Evolutionary conservation across 30 jellyfish, hydroid and myxozoan species (phyloP).

Genomic region (Mastigias papua): DNA sequence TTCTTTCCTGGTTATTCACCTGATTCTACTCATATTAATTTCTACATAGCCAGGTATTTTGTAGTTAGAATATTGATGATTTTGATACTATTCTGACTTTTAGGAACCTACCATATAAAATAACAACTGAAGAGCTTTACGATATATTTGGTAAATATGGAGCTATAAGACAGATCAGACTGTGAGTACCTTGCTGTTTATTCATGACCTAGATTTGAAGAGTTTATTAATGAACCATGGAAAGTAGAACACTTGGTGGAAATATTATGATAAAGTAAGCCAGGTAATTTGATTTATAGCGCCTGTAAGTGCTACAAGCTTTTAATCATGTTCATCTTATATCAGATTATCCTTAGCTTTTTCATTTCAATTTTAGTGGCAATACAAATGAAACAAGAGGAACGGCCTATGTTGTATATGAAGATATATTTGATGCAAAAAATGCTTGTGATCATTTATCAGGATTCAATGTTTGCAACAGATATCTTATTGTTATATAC

Average conservation of each 20-base stretch:
- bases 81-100: neutral
- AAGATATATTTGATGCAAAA: constrained; percentile 97
- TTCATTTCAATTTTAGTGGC: neutral
- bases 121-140: constrained; percentile 91
- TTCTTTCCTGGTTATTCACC: too few species aligned
- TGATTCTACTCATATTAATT: too few species aligned
- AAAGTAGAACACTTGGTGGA: too few species aligned
- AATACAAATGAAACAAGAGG: constrained; percentile 95
- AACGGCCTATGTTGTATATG: constrained; percentile 97
- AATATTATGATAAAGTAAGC: too few species aligned
- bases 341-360: neutral
- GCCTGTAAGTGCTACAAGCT: too few species aligned
- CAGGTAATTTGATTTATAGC: too few species aligned
- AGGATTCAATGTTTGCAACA: constrained; percentile 95
- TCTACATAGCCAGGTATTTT: neutral
- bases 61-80: neutral
- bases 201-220: too few species aligned
- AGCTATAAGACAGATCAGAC: constrained; percentile 93
- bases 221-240: neutral
- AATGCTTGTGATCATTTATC: constrained; percentile 98
- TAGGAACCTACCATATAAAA: constrained; percentile 93
- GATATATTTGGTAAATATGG: constrained; percentile 98
- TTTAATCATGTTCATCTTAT: too few species aligned
- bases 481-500: constrained; percentile 90
- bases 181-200: constrained; percentile 53